Percentiles rank a stretch among this genome's conserved stretches.
These are phyloP conservation scores for Zonotrichia albicollis DNA, from an alignment of 2,797 vertebrate species.

Conservation along the genomic window DNA sequence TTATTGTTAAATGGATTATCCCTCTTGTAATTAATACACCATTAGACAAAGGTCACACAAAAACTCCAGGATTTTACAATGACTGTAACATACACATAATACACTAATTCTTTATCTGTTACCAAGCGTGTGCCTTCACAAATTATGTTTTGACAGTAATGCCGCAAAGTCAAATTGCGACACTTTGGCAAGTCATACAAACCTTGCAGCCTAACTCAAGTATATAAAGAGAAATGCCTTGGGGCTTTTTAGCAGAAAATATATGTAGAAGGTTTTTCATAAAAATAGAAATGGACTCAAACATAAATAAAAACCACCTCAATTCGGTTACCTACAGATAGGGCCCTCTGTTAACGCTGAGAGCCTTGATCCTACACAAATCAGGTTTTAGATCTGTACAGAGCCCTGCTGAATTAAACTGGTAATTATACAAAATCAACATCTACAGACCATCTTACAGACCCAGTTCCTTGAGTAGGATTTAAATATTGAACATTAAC, in stretches of 20 bases:
- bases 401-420: background rate
- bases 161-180: constrained; percentile 6
- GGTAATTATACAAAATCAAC: background rate
- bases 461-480: background rate
- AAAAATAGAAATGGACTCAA: background rate
- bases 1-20: constrained; percentile 78
- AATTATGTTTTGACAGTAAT: constrained; percentile 47
- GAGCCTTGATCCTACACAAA: background rate
- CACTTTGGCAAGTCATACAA: background rate
- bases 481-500: background rate
- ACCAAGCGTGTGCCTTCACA: constrained; percentile 10
- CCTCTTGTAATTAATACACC: constrained; percentile 76
- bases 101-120: constrained; percentile 47
- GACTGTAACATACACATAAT: constrained; percentile 41
- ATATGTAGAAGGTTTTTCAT: background rate
- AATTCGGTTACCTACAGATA: background rate
- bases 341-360: background rate
- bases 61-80: constrained; percentile 64
- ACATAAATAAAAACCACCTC: background rate
- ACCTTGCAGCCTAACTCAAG: background rate
- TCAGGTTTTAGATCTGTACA: background rate
- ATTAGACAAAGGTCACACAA: constrained; percentile 71
- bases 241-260: background rate
- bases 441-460: background rate
- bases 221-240: background rate